A percentile compares a stretch with the other conserved stretches of the same genome.
phyloP scores from a whole-genome alignment of 2,888 invertebrate species.

The Mythimna loreyi region DNA sequence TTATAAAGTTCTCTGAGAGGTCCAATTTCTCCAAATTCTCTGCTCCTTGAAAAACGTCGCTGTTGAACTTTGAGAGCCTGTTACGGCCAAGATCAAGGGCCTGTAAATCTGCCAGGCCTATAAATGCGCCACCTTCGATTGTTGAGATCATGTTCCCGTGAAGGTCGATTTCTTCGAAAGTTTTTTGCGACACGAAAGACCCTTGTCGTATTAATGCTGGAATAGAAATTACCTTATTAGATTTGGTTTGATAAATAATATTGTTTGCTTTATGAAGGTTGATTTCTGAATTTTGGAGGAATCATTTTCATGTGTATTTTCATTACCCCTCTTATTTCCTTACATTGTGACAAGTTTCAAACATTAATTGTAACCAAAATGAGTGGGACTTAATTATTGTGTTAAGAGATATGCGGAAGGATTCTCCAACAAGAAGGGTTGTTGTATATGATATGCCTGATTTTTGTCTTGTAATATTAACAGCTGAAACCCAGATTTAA shows the following conservation, averaged over 20 bases:
- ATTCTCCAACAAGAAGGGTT: too few species aligned
- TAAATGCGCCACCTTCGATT: constrained; percentile 94
- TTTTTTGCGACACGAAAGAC: constrained; percentile 93
- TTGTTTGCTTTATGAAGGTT: background rate
- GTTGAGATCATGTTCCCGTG: constrained; percentile 94
- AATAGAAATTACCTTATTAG: constrained; percentile 68
- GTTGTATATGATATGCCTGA: too few species aligned
- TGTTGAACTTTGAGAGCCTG: constrained; percentile 95
- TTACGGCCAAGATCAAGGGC: constrained; percentile 94
- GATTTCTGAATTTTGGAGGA: background rate
- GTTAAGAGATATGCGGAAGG: too few species aligned
- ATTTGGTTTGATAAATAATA: background rate
- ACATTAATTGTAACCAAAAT: background rate
- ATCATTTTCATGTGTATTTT: too few species aligned
- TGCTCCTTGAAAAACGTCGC: constrained; percentile 95
- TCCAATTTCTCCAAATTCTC: constrained; percentile 95
- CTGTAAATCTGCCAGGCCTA: constrained; percentile 92
- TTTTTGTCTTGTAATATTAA: too few species aligned
- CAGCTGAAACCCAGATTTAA: too few species aligned
- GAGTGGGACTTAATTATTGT: background rate
- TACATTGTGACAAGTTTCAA: background rate
- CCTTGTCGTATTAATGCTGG: constrained; percentile 93
- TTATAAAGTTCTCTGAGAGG: constrained; percentile 96
- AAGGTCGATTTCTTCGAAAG: constrained; percentile 94
- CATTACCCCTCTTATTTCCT: background rate